Conservation (phyloP, 2,797 vertebrate genomes). For the Falco columbarius region DNA sequence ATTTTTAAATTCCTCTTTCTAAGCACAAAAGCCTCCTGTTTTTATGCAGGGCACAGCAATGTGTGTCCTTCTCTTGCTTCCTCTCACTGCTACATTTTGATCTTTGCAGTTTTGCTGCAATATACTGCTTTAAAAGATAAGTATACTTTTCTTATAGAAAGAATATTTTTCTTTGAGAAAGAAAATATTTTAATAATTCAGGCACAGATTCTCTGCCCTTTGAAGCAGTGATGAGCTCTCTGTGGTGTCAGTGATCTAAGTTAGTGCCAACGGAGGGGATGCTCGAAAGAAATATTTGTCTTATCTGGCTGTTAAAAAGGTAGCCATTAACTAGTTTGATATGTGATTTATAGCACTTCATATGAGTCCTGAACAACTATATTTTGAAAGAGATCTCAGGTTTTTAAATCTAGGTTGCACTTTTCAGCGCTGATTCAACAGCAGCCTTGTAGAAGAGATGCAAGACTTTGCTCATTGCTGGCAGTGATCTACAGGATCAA, state of each 20-base stretch:
- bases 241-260: background rate
- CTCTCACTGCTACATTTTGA: slow-evolving; percentile 3
- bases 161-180: background rate
- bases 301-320: slow-evolving; percentile 2
- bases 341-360: background rate
- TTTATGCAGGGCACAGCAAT: background rate
- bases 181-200: slow-evolving; percentile 23
- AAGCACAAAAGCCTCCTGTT: slow-evolving; percentile 64
- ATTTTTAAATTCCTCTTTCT: slow-evolving; percentile 26
- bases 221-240: slow-evolving; percentile 26
- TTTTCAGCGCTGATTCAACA: background rate
- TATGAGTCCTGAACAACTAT: background rate
- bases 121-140: background rate
- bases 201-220: background rate
- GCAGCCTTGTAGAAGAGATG: background rate
- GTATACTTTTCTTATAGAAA: background rate
- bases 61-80: slow-evolving; percentile 23
- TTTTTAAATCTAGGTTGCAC: background rate
- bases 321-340: background rate
- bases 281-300: background rate
- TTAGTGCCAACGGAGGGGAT: background rate
- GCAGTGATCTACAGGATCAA: background rate
- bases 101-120: background rate
- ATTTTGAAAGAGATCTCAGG: background rate
- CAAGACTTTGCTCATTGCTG: background rate